A percentile compares a stretch with the other conserved stretches of the same genome.
These are phyloP conservation scores for Philaenus spumarius DNA, from an alignment of 1,140 invertebrate genomes.

Conservation along the genomic window DNA sequence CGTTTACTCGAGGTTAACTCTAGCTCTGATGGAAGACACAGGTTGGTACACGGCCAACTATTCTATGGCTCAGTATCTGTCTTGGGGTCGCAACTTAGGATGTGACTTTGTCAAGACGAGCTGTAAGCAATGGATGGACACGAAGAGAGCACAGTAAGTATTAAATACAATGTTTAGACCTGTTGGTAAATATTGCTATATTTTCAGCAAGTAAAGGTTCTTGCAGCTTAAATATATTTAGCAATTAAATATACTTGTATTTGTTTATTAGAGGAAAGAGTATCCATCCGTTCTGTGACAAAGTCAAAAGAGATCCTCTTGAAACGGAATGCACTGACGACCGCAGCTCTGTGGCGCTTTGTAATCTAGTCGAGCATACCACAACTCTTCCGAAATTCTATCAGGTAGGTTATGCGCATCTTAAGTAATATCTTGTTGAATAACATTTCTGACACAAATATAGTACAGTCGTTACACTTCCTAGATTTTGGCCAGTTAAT, in stretches of 20 bases:
- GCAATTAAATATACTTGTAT: no score
- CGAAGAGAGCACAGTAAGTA: slow-evolving; percentile 43
- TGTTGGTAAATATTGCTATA: no score
- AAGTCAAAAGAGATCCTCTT: slow-evolving; percentile 84
- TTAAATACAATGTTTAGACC: no score
- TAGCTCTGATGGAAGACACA: slow-evolving; percentile 97
- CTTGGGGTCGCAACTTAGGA: slow-evolving; percentile 86
- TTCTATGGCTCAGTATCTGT: slow-evolving; percentile 74
- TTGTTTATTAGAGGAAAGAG: slow-evolving; percentile 50
- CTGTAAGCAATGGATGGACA: slow-evolving; percentile 94
- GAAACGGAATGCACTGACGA: slow-evolving; percentile 94
- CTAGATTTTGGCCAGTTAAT: no score
- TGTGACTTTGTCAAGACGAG: slow-evolving; percentile 92
- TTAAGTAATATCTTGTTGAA: no score
- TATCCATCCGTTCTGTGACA: slow-evolving; percentile 89
- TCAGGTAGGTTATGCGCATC: no score
- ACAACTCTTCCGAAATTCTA: slow-evolving; percentile 72
- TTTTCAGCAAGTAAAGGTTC: no score
- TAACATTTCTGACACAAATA: no score
- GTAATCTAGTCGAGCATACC: slow-evolving; percentile 85
- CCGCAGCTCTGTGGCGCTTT: slow-evolving; percentile 87
- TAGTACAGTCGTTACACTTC: no score
- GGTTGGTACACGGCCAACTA: slow-evolving; percentile 93
- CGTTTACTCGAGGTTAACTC: slow-evolving; percentile 90
- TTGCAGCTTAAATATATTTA: no score